A percentile compares a stretch with the other conserved stretches of the same genome.
phyloP scores from a whole-genome alignment of 2,888 invertebrate species.

The Coleophora flavipennella region DNA sequence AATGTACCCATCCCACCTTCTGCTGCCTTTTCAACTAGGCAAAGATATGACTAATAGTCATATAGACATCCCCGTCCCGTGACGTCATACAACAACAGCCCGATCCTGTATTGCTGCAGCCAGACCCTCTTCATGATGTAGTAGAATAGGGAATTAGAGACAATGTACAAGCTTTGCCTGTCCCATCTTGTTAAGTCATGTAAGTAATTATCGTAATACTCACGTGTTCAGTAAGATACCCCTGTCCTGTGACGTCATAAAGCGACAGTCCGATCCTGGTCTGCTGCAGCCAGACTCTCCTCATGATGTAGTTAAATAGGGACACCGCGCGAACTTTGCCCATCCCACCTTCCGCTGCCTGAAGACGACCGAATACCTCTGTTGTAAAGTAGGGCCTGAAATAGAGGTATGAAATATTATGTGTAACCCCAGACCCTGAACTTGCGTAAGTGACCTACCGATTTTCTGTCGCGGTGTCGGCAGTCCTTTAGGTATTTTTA shows the following conservation, averaged over 20 bases:
- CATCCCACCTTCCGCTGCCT: conserved; percentile 84
- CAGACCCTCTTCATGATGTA: no score
- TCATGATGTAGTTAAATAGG: conserved; percentile 95
- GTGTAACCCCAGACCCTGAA: no score
- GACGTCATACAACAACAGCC: no score
- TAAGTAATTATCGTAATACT: conserved; percentile 15
- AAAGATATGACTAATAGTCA: conserved; percentile 36
- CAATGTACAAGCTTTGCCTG: no score
- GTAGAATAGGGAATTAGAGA: conserved; percentile 94
- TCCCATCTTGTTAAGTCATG: no score
- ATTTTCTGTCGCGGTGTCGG: no score
- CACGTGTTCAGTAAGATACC: conserved; percentile 88
- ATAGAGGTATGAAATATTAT: conserved; percentile 9
- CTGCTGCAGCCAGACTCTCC: conserved; percentile 95
- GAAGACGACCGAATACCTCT: conserved; percentile 88
- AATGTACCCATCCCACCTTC: no score
- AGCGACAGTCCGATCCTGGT: conserved; percentile 93
- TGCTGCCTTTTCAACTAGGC: no score
- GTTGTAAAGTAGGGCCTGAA: conserved; percentile 86
- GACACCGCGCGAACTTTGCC: conserved; percentile 91
- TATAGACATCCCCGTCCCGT: conserved; percentile 93
- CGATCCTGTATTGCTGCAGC: no score
- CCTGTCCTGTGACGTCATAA: conserved; percentile 94
- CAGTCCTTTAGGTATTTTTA: no score
- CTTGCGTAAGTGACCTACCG: no score